Base-by-base conservation (phyloP, 2,797 vertebrate genomes). In the Spatula clypeata region DNA sequence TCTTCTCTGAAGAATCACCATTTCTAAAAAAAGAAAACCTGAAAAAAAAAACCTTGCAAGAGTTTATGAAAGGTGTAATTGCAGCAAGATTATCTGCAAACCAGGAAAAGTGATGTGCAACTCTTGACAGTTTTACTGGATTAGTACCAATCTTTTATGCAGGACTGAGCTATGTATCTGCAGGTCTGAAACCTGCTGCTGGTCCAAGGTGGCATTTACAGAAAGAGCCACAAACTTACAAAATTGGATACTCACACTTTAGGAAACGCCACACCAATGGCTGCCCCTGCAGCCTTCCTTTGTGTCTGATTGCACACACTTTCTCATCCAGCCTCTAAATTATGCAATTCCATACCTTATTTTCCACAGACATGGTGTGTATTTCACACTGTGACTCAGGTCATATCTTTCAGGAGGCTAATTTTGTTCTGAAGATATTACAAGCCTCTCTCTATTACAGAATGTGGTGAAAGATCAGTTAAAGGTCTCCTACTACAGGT, bases 261-360 rank as follows among this genome's bases (percentile, higher is more conserved):
- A 12, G 72, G 23, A 74, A 47, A n/a, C 4, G 0, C 3, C 72
- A 9, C 23, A 38, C 31, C 40, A 18, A 0, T 1, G 15, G 23
- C 13, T 51, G 42, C 13, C 21, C 54, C 38, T 1, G 1, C 55
- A 77, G 58, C 49, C 31, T 24, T 44, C 13, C 32, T 44, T 20
- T 3, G 1, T 9, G 38, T 51, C 53, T 71, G 65, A 49, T 2
- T 0, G 1, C 27, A 24, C 16, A 12, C 1, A 0, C 14, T 51
- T 53, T 55, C 57, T 73, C 57, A 34, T 23, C 1, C 21, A 70
- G 23, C 3, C 40, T 38, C 29, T 9, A 13, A 55, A 71, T 13
- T 5, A 29, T 5, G 47, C 31, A 75, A 0, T 11, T 62, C 67
- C n/a, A 21, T 1, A n/a, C 13, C 21, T 73, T 61, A 14, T 26